Conservation (phyloP, 2,888 invertebrate genomes). For the Coelinius sp. region DNA sequence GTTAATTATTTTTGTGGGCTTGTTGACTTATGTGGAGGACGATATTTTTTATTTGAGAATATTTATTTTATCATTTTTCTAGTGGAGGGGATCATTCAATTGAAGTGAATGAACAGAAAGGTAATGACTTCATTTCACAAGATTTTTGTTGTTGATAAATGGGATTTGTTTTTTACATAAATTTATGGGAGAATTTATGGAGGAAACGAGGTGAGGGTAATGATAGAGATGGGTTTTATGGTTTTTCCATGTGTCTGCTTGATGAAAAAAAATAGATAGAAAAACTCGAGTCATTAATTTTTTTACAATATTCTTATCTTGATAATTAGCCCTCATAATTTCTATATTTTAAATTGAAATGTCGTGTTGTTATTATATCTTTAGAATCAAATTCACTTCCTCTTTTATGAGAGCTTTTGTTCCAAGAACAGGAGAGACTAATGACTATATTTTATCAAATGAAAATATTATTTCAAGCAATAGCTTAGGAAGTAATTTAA, state of each 20-base stretch:
- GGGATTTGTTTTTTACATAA: slow-evolving; percentile 12
- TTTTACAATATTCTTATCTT: neutral
- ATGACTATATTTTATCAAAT: slow-evolving; percentile 14
- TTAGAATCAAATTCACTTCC: neutral
- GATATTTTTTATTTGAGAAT: neutral
- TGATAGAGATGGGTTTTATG: neutral
- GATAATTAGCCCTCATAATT: neutral
- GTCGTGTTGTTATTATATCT: neutral
- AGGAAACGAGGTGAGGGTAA: neutral
- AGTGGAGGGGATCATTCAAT: neutral
- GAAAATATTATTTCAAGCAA: slow-evolving; percentile 1
- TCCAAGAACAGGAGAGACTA: neutral
- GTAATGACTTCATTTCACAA: slow-evolving; percentile 14
- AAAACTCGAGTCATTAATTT: neutral
- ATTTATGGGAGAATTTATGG: slow-evolving; percentile 5
- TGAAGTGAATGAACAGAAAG: neutral
- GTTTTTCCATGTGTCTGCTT: neutral
- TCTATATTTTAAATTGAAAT: neutral
- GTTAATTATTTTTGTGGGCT: no score
- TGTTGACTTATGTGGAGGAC: neutral
- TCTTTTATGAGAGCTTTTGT: neutral
- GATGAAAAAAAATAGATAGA: neutral
- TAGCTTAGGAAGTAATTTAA: neutral
- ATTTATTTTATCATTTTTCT: neutral
- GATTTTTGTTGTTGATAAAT: neutral